Evolutionary conservation across 2,797 vertebrate genomes (phyloP).

Genomic region (Synaphobranchus kaupii): DNA sequence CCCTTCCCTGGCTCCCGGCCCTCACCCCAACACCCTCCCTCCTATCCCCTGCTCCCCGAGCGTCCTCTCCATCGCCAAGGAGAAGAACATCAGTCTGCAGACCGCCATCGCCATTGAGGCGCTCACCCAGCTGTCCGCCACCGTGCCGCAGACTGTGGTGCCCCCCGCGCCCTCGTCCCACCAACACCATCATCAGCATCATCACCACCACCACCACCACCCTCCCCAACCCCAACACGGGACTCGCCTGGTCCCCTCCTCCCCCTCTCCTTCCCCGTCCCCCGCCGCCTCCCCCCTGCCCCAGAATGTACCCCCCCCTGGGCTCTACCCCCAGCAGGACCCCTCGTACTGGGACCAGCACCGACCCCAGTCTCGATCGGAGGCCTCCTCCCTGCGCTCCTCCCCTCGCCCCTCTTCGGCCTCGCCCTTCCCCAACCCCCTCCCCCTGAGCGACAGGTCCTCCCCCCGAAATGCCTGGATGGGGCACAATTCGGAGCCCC

Average conservation of each 20-base stretch:
- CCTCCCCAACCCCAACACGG: slow-evolving; percentile 58
- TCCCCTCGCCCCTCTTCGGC: slow-evolving; percentile 70
- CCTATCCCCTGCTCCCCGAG: slow-evolving; percentile 90
- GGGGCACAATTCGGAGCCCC: slow-evolving; percentile 67
- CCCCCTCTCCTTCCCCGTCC: slow-evolving; percentile 54
- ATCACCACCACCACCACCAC: slow-evolving; percentile 57
- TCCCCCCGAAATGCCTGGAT: slow-evolving; percentile 65
- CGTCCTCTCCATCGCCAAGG: slow-evolving; percentile 92
- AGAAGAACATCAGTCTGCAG: slow-evolving; percentile 95
- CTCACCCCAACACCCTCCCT: slow-evolving; percentile 63
- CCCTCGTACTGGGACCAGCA: slow-evolving; percentile 70
- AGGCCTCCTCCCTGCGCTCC: slow-evolving; percentile 54
- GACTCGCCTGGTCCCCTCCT: slow-evolving; percentile 52
- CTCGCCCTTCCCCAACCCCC: slow-evolving; percentile 71
- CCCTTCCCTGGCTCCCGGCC: slow-evolving; percentile 47
- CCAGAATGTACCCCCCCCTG: slow-evolving; percentile 70
- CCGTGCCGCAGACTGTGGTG: slow-evolving; percentile 69
- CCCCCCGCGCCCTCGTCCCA: slow-evolving; percentile 63
- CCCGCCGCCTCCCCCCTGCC: slow-evolving; percentile 59
- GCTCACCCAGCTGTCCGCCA: slow-evolving; percentile 89
- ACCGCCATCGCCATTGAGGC: slow-evolving; percentile 98
- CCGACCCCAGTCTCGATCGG: slow-evolving; percentile 73
- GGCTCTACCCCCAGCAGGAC: slow-evolving; percentile 64
- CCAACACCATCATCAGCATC: slow-evolving; percentile 54
- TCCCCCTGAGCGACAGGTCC: slow-evolving; percentile 60